phyloP scores from a whole-genome alignment of 2,888 invertebrate species.

The Aphrophora alni region DNA sequence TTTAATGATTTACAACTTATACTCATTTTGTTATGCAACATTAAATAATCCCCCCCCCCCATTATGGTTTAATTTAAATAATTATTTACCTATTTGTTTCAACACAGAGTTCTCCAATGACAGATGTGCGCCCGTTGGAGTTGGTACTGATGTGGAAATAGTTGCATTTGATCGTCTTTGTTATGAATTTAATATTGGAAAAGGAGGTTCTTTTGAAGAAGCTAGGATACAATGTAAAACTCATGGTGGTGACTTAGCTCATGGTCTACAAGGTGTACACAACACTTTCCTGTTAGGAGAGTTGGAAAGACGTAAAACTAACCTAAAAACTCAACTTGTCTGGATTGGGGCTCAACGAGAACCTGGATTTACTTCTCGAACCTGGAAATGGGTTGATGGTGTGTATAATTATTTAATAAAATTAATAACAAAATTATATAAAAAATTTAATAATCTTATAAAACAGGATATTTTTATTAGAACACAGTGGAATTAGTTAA shows the following conservation, averaged over 20 bases:
- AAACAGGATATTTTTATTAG: background rate
- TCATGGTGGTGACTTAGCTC: constrained; percentile 73
- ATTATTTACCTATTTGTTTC: constrained; percentile 34
- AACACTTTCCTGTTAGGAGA: constrained; percentile 76
- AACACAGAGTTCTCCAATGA: constrained; percentile 82
- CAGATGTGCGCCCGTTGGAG: constrained; percentile 75
- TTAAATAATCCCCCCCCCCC: too few relatives aligned
- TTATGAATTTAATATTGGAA: constrained; percentile 84
- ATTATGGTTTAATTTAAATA: too few relatives aligned
- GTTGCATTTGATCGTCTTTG: constrained; percentile 86
- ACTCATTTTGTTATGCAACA: too few relatives aligned
- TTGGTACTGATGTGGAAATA: constrained; percentile 79
- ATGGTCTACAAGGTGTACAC: constrained; percentile 67
- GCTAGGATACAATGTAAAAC: constrained; percentile 78
- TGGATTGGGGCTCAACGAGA: constrained; percentile 94
- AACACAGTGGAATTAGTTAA: too few relatives aligned
- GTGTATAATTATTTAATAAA: constrained; percentile 52
- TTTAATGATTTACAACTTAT: too few relatives aligned
- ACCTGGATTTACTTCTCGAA: constrained; percentile 79
- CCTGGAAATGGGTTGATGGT: constrained; percentile 93
- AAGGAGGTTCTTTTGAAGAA: constrained; percentile 82
- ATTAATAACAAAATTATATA: background rate
- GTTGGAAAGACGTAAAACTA: constrained; percentile 78
- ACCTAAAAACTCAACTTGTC: constrained; percentile 82
- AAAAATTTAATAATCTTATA: background rate